Base-by-base conservation (phyloP, 2,113 vertebrate genomes). In the Chaetodon auriga region DNA sequence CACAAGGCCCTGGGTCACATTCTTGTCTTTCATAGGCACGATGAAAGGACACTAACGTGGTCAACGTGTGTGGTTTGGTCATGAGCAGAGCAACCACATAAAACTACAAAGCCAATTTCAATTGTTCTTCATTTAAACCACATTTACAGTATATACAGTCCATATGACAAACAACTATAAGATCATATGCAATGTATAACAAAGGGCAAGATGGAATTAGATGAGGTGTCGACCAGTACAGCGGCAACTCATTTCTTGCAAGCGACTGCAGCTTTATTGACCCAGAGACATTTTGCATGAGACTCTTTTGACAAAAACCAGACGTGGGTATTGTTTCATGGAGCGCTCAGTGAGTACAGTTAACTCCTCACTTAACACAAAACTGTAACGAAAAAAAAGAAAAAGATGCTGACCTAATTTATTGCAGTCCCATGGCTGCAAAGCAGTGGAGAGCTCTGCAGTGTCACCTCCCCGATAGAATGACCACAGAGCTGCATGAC, bases 401-500 rank as follows among this genome's bases (percentile, higher is more conserved):
- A 30, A 30, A 30, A 78, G 10, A 35, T 36, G 68, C 18, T 57
- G 73, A 78, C 62, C 78, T 45, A 25, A 48, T 77, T 66, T 23
- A 77, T 69, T 54, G 38, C 38, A 62, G 55, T 53, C 25, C 30
- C 13, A 45, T 14, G 25, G 16, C 48, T 21, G 5, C 8, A 65
- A 53, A 70, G 38, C 21, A n/a, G 18, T 1, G 25, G 43, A 78
- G 51, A 66, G 69, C 61, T 78, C 49, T 81, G 74, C 77, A 66
- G 75, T 19, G 57, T 68, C 55, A 25, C 63, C 62, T 63, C 68
- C 14, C 61, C 1, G 30, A 65, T 15, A 72, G 51, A 25, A 10
- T 18, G 69, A 63, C 72, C 16, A 69, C 75, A 30, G 60, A 72
- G 72, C 55, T 54, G 83, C 68, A 61, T 68, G 76, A 83, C 14